Percentiles rank a stretch among this genome's conserved stretches.
Conservation (phyloP, 2,113 vertebrate genomes). For the Macheiramphus alcinus region DNA sequence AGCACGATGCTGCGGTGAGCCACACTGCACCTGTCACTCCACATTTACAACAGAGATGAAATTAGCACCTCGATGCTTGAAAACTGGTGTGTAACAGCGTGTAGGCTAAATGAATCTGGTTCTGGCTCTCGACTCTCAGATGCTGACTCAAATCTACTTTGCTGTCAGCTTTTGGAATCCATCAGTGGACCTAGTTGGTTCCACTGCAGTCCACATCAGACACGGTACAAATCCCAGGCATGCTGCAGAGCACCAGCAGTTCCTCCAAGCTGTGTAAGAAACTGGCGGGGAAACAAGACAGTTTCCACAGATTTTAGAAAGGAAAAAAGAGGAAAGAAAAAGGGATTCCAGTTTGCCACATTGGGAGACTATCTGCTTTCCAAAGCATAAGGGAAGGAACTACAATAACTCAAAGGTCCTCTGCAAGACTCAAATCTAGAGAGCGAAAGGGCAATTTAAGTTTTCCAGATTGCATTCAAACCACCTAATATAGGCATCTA, state of each 20-base stretch:
- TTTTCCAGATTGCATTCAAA: not conserved
- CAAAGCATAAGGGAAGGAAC: not conserved
- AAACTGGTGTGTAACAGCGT: not conserved
- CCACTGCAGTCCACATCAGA: not conserved
- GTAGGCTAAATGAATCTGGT: not conserved
- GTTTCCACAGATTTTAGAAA: not conserved
- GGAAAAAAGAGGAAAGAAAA: not conserved
- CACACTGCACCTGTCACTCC: not conserved
- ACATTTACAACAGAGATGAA: not conserved
- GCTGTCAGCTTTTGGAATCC: not conserved
- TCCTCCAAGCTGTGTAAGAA: not conserved
- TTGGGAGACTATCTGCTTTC: not conserved
- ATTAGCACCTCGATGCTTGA: not conserved
- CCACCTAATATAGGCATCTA: not conserved
- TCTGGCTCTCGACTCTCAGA: not conserved
- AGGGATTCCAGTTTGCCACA: not conserved
- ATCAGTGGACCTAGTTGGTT: not conserved
- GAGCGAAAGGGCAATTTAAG: not conserved
- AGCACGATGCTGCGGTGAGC: fast-evolving
- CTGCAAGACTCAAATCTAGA: not conserved
- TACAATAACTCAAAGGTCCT: not conserved
- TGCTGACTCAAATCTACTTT: not conserved
- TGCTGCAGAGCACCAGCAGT: not conserved
- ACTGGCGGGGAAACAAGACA: not conserved
- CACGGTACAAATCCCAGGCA: fast-evolving